Conservation (phyloP, 2,113 vertebrate genomes). For the Cyprinodon tularosa region DNA sequence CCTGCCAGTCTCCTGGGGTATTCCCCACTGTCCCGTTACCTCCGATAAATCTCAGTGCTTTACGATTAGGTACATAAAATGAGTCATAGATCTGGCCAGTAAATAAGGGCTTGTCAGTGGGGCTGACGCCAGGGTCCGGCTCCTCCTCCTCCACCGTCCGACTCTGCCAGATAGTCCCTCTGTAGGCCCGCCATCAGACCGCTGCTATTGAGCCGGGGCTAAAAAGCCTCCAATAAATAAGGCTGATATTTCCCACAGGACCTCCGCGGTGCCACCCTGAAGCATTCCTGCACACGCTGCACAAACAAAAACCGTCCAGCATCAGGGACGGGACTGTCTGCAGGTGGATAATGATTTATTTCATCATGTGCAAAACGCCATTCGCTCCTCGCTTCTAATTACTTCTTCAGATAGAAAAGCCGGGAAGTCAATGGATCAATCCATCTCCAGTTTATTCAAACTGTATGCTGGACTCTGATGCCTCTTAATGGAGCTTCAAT, state of each 20-base stretch:
- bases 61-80: constrained; percentile 84
- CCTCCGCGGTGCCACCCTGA: constrained; percentile 57
- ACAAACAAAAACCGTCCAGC: constrained; percentile 63
- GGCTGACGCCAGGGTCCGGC: constrained; percentile 71
- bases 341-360: constrained; percentile 24
- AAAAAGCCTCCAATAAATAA: constrained; percentile 78
- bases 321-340: constrained; percentile 35
- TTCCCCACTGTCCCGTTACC: constrained; percentile 77
- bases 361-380: constrained; percentile 33
- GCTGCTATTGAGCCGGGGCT: constrained; percentile 72
- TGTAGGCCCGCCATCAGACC: constrained; percentile 68
- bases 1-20: constrained; percentile 75
- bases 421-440: constrained; percentile 76
- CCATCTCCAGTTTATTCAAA: constrained; percentile 73
- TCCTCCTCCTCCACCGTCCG: constrained; percentile 58
- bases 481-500: constrained; percentile 79
- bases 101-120: constrained; percentile 83
- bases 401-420: constrained; percentile 55
- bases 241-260: constrained; percentile 73
- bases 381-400: constrained; percentile 48
- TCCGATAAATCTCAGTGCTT: constrained; percentile 82
- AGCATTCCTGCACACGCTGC: constrained; percentile 56
- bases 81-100: constrained; percentile 82
- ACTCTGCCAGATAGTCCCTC: constrained; percentile 66
- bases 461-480: constrained; percentile 69